These are phyloP conservation scores for Polia nebulosa DNA, from an alignment of 2,888 invertebrate genomes.

Conservation along the genomic window DNA sequence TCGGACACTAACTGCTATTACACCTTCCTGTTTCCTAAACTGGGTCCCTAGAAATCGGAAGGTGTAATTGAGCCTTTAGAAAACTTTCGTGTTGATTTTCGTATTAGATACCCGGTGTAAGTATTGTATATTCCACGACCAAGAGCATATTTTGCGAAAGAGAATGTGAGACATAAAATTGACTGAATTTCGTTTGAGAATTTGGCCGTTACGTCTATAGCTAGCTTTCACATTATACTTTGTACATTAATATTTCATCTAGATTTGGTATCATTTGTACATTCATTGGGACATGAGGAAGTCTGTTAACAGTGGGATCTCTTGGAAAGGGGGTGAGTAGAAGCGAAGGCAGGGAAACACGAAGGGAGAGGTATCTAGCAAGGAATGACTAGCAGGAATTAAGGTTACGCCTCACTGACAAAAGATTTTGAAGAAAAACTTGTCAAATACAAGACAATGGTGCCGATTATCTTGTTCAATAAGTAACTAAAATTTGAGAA, in stretches of 20 bases:
- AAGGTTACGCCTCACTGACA: background rate
- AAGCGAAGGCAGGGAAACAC: slow-evolving; percentile 42
- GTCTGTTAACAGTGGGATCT: background rate
- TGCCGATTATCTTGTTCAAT: too few species aligned
- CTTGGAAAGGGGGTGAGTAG: background rate
- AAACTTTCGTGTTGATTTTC: too few species aligned
- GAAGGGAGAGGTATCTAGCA: slow-evolving; percentile 14
- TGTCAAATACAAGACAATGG: background rate
- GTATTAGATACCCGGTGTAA: too few species aligned
- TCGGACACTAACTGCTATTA: too few species aligned
- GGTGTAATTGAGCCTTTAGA: too few species aligned
- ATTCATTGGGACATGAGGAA: slow-evolving; percentile 4
- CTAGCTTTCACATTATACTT: slow-evolving; percentile 22
- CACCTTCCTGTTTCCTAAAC: too few species aligned
- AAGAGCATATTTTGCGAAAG: too few species aligned
- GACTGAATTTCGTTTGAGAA: too few species aligned
- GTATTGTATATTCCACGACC: too few species aligned
- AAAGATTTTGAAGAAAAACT: slow-evolving; percentile 47
- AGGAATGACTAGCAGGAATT: slow-evolving; percentile 39
- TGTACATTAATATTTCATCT: slow-evolving; percentile 24
- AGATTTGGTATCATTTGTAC: slow-evolving; percentile 54
- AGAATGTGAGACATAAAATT: too few species aligned
- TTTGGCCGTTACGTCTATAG: background rate
- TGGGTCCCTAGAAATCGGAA: too few species aligned
- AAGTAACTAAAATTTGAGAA: too few species aligned